Conservation (phyloP, 64 coral and sea anemone genomes). For the Astreopora myriophthalma region DNA sequence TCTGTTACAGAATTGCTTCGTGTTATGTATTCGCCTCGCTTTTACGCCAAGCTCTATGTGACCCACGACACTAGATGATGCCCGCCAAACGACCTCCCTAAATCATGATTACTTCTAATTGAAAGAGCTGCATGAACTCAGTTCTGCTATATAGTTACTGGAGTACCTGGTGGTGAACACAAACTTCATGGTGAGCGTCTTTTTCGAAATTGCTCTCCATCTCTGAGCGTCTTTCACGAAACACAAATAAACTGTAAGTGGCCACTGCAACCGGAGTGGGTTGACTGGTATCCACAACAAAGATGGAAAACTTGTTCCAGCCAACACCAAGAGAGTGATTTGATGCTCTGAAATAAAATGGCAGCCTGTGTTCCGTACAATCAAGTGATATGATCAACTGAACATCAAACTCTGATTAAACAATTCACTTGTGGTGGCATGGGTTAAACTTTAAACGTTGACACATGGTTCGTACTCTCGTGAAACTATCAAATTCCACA, state of each 20-base stretch:
- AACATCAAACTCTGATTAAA: too few relatives aligned
- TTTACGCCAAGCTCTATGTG: too few relatives aligned
- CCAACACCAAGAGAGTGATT: slow-evolving; percentile 71
- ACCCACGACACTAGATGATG: too few relatives aligned
- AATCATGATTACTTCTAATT: too few relatives aligned
- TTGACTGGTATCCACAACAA: slow-evolving; percentile 18
- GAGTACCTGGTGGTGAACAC: slow-evolving; percentile 41
- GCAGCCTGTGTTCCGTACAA: background rate
- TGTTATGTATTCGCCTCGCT: too few relatives aligned
- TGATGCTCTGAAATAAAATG: background rate
- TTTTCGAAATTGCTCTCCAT: background rate
- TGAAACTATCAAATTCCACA: too few relatives aligned
- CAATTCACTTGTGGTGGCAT: too few relatives aligned
- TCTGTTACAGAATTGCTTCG: too few relatives aligned
- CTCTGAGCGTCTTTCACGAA: slow-evolving; percentile 27
- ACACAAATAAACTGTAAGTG: slow-evolving; percentile 52
- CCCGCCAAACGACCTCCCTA: too few relatives aligned
- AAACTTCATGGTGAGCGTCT: background rate
- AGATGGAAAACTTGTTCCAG: slow-evolving; percentile 70
- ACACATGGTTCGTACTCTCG: too few relatives aligned
- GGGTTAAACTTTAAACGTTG: too few relatives aligned
- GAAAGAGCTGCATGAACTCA: background rate
- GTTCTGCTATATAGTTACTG: background rate
- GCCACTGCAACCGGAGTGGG: background rate
- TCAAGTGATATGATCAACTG: background rate